These are phyloP conservation scores for Erpornis zantholeuca DNA, from an alignment of 2,113 vertebrate genomes.

Conservation along the genomic window DNA sequence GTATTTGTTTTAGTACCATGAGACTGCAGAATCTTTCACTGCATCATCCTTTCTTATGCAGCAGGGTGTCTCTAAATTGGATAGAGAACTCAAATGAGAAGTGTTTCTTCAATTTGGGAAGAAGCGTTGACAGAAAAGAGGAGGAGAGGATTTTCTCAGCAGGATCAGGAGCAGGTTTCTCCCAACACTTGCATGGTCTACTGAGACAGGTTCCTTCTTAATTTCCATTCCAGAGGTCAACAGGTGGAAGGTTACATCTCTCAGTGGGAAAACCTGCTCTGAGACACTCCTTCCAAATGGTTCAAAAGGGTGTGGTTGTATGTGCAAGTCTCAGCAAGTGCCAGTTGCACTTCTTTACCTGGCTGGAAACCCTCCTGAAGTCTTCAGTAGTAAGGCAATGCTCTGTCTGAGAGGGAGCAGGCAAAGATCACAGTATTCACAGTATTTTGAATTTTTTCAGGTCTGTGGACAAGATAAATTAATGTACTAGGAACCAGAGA, in stretches of 20 bases:
- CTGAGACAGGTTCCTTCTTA: neutral
- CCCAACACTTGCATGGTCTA: neutral
- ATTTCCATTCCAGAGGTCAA: constrained; percentile 18
- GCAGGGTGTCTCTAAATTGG: neutral
- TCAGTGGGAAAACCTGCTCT: constrained; percentile 38
- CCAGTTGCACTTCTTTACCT: neutral
- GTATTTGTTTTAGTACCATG: neutral
- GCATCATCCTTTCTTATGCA: neutral
- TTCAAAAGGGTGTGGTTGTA: constrained; percentile 14
- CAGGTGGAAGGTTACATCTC: neutral
- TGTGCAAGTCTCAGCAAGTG: neutral
- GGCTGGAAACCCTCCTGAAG: neutral
- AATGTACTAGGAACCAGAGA: neutral
- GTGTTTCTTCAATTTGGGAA: neutral
- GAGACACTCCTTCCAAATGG: neutral
- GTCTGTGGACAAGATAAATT: neutral
- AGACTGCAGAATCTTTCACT: neutral
- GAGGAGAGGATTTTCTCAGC: neutral
- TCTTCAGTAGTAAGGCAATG: neutral
- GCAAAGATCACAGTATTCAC: neutral
- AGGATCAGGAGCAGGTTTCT: neutral
- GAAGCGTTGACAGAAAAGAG: neutral
- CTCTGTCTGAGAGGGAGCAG: neutral
- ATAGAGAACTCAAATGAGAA: neutral
- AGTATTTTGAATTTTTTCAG: neutral